Conservation (phyloP, 37 sponge, comb jelly and placozoan genomes). For the Eunapius fragilis region DNA sequence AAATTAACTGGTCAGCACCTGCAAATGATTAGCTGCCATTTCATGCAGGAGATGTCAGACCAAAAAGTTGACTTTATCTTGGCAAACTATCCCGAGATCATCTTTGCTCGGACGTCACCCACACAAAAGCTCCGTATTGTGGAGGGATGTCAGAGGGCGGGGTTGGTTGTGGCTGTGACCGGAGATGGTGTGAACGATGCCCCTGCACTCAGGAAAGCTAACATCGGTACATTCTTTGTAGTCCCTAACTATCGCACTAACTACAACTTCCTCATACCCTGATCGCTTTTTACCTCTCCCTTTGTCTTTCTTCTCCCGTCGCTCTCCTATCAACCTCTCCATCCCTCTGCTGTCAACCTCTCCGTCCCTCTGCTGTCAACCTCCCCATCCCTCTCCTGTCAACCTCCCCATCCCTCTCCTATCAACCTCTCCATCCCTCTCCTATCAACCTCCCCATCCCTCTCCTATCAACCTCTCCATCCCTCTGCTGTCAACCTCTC, state of each 20-base stretch:
- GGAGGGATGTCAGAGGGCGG: slow-evolving; percentile 93
- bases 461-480: no score
- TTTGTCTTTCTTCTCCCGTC: neutral
- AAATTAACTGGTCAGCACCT: neutral
- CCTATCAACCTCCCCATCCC: no score
- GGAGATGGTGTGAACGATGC: slow-evolving; percentile 99
- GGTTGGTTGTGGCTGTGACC: slow-evolving; percentile 97
- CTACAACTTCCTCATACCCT: neutral
- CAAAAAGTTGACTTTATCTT: slow-evolving; percentile 81
- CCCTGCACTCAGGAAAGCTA: slow-evolving; percentile 97
- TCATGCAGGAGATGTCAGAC: slow-evolving; percentile 74
- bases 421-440: no score
- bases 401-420: no score
- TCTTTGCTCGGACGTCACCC: slow-evolving; percentile 98
- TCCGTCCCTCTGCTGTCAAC: no score
- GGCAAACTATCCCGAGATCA: slow-evolving; percentile 79
- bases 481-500: no score
- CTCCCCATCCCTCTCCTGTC: no score
- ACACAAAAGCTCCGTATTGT: slow-evolving; percentile 99
- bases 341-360: neutral
- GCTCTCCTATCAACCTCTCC: neutral
- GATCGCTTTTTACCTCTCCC: neutral
- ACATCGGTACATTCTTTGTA: slow-evolving; percentile 75
- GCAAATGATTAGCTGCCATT: neutral
- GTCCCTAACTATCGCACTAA: neutral